Evolutionary conservation across 2,888 invertebrate genomes (phyloP), one percentile per base, ranked within the genome.

Genomic region (Tetropium fuscum): DNA sequence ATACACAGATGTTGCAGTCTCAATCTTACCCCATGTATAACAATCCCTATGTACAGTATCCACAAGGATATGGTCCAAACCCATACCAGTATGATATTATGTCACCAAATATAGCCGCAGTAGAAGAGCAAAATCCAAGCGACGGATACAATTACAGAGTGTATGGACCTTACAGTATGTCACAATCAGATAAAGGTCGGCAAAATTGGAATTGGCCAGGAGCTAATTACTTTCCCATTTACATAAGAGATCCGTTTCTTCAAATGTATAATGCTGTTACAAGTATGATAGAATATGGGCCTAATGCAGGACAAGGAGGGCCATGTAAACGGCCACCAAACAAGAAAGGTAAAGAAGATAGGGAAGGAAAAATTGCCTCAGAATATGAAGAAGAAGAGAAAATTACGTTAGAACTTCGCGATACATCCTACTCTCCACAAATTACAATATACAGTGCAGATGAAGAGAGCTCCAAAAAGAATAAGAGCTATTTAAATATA

Each of bases 221-320:
- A 25, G 82, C 84, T 4, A 78, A 81, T 25, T 80, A 81, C 25
- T 88, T 87, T 68, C 88, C 88, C 0, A 81, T 88, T 22, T 74
- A 86, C 5, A 83, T 88, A 20, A 85, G 83, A 75, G 86, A 88
- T 70, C 88, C 88, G 0, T 74, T 87, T 7, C 71, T 85, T 4
- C 83, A 83, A 56, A 80, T 86, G 45, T 75, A 84, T 22, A 86
- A 86, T 40, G 84, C 85, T 2, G 83, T 84, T 74, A 83, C 83
- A 20, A 84, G 83, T 61, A 82, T 88, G 69, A 71, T 88, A 38
- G 87, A 88, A 76, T 85, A 85, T 64, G 88, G 87, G 1, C 87
- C 87, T 68, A 81, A 72, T 43, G 86, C 86, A 30, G 86, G 87
- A 8, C 53, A 36, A 7, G 68, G 58, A 18, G 69, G 67, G n/a